Conservation (phyloP, 2,113 vertebrate genomes). For the Leuciscus idus region DNA sequence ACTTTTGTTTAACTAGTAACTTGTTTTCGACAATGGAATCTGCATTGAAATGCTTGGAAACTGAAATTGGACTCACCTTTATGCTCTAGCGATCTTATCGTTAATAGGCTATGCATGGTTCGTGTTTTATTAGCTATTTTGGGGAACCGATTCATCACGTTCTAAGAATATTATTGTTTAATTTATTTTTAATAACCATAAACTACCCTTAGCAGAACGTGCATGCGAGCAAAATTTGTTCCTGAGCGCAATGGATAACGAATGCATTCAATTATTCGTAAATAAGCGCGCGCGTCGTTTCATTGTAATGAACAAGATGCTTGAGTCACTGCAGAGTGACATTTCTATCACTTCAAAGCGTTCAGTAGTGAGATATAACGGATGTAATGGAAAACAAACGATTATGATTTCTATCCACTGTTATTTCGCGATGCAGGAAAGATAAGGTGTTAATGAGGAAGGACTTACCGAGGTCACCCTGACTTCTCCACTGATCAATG, state of each 20-base stretch:
- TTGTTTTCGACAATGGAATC: background rate
- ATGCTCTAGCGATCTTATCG: too few species aligned
- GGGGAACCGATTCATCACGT: background rate
- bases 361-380: background rate
- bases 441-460: conserved; percentile 7
- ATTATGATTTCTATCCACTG: background rate
- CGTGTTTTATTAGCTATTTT: background rate
- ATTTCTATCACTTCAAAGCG: background rate
- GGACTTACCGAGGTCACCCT: conserved; percentile 77
- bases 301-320: background rate
- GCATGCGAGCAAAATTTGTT: background rate
- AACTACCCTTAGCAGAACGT: background rate
- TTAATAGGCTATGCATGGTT: background rate
- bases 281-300: background rate
- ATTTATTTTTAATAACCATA: background rate
- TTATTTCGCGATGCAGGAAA: background rate
- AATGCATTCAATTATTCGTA: background rate
- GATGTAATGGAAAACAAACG: background rate
- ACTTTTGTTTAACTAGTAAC: background rate
- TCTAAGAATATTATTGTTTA: background rate
- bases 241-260: background rate
- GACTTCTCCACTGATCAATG: conserved; percentile 44
- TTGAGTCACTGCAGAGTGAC: background rate
- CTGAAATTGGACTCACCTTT: too few species aligned
- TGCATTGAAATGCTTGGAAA: background rate